Evolutionary conservation across 2,113 vertebrate species (phyloP).

Genomic region (Chiloscyllium plagiosum): DNA sequence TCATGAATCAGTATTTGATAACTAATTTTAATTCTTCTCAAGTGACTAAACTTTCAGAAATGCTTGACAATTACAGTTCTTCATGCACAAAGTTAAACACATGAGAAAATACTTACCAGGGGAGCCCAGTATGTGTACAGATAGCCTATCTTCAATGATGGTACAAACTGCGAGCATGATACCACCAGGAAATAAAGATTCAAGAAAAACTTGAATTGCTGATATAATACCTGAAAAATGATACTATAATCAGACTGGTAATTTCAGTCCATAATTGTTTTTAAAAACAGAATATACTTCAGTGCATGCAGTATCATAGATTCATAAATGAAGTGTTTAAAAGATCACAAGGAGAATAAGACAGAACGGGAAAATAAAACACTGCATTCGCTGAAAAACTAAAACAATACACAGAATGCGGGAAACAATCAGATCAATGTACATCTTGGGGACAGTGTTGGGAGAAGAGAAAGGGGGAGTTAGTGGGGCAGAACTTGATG

Average conservation of each 20-base stretch:
- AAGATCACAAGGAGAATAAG: not conserved
- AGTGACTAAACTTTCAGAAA: not conserved
- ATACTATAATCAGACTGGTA: constrained; percentile 26
- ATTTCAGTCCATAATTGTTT: not conserved
- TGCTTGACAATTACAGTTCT: not conserved
- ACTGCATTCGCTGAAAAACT: not conserved
- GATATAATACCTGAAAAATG: constrained; percentile 86
- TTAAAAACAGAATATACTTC: not conserved
- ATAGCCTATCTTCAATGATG: constrained; percentile 91
- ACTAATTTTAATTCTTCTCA: not conserved
- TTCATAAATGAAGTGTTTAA: not conserved
- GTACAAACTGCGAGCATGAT: constrained; percentile 92
- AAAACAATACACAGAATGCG: no score
- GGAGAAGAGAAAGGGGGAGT: not conserved
- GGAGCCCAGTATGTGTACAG: constrained; percentile 98
- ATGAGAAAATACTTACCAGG: constrained; percentile 68
- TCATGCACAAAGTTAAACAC: not conserved
- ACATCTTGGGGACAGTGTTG: no score
- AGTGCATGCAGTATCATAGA: no score
- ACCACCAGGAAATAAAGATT: constrained; percentile 97
- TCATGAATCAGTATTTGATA: not conserved
- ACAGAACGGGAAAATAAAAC: not conserved
- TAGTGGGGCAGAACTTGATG: not conserved
- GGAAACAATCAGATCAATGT: no score
- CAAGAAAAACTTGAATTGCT: constrained; percentile 99